These are phyloP conservation scores for Limonius californicus DNA, from an alignment of 1,140 invertebrate species.

Conservation along the genomic window DNA sequence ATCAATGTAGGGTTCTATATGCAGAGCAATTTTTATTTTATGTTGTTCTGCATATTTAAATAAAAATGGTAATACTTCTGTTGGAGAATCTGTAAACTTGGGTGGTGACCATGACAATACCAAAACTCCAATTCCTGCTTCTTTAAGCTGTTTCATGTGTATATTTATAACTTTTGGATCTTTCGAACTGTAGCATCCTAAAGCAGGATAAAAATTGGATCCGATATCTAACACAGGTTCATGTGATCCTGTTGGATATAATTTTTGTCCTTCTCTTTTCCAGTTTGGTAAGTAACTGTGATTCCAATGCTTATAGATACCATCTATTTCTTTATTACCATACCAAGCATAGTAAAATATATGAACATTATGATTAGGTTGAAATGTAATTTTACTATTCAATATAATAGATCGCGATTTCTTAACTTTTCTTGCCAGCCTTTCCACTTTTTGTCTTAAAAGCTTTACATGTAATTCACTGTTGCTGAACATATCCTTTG, in stretches of 20 bases:
- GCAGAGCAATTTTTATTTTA: conserved; percentile 50
- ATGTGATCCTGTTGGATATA: conserved; percentile 49
- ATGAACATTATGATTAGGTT: conserved; percentile 50
- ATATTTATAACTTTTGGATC: conserved; percentile 43
- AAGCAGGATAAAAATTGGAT: conserved; percentile 50
- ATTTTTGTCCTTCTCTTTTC: conserved; percentile 48
- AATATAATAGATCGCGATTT: conserved; percentile 22
- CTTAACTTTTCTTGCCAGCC: conserved; percentile 16
- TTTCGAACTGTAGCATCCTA: conserved; percentile 52
- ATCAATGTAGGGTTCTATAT: conserved; percentile 49
- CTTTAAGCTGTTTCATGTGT: conserved; percentile 50
- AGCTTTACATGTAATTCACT: conserved; percentile 15
- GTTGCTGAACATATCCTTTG: conserved; percentile 1
- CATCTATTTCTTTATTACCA: conserved; percentile 47
- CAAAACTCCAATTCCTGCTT: conserved; percentile 48
- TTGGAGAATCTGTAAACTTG: conserved; percentile 45
- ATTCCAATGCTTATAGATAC: conserved; percentile 51
- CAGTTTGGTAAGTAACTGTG: conserved; percentile 49
- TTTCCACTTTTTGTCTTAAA: conserved; percentile 23
- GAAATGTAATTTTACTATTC: conserved; percentile 33
- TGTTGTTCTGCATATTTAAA: conserved; percentile 48
- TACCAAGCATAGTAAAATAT: conserved; percentile 55
- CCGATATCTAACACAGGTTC: conserved; percentile 49
- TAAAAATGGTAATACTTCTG: conserved; percentile 46
- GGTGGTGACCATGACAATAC: conserved; percentile 51